Conservation (phyloP, 2,888 invertebrate species). For the Brachypterus glaber region DNA sequence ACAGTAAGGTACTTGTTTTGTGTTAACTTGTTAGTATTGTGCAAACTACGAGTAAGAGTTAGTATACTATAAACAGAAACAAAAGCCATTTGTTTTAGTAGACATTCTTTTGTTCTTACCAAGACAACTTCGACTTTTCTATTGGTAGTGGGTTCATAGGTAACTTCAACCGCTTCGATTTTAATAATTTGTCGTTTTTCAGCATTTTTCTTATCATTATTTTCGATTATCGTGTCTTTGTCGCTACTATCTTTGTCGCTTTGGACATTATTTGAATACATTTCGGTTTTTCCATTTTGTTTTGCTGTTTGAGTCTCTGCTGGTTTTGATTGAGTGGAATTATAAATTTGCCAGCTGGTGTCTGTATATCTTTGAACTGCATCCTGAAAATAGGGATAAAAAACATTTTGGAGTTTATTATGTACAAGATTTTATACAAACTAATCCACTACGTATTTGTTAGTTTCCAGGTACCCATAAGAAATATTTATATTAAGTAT, state of each 20-base stretch:
- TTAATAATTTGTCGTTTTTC: slow-evolving; percentile 25
- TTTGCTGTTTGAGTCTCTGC: slow-evolving; percentile 10
- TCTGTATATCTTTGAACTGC: slow-evolving; percentile 61
- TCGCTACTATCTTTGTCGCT: slow-evolving; percentile 6
- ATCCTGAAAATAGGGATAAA: slow-evolving; percentile 48
- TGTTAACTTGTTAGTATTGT: too few species aligned
- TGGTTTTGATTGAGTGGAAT: slow-evolving; percentile 32
- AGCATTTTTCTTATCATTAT: slow-evolving; percentile 15
- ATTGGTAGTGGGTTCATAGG: slow-evolving; percentile 28
- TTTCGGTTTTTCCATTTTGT: too few species aligned
- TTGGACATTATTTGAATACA: slow-evolving; percentile 8
- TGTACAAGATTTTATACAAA: too few species aligned
- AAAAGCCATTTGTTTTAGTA: too few species aligned
- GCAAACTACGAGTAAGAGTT: too few species aligned
- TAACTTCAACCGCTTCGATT: slow-evolving; percentile 36
- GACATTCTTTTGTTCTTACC: too few species aligned
- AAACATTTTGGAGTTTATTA: too few species aligned
- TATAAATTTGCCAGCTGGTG: slow-evolving; percentile 65
- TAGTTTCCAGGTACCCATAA: too few species aligned
- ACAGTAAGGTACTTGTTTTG: too few species aligned
- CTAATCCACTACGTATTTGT: too few species aligned
- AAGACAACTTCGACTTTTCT: slow-evolving; percentile 30
- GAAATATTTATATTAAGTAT: too few species aligned
- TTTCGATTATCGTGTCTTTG: slow-evolving; percentile 1
- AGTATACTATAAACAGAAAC: too few species aligned